phyloP scores from a whole-genome alignment of 2,113 vertebrate genomes.

The Ctenodactylus gundi region DNA sequence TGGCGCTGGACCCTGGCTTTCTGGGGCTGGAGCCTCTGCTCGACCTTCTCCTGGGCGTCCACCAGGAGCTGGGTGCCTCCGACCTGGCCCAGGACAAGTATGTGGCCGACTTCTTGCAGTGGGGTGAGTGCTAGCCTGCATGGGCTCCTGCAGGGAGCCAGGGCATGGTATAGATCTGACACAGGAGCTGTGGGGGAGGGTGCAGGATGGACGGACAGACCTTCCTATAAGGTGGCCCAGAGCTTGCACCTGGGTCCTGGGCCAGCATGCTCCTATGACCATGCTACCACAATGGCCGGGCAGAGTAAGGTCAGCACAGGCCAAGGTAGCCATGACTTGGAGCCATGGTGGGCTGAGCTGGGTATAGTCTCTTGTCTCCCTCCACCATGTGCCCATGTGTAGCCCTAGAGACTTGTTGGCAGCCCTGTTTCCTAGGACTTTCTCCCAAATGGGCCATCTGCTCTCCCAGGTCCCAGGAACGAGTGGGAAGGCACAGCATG shows the following conservation, averaged over 20 bases:
- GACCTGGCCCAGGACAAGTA: constrained; percentile 86
- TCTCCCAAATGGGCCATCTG: neutral
- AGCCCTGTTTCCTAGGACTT: neutral
- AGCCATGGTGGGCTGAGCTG: neutral
- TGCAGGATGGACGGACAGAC: neutral
- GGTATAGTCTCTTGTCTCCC: neutral
- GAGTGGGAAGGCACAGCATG: neutral
- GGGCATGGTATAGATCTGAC: too few relatives aligned
- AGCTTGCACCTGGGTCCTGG: neutral
- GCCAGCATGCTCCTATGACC: neutral
- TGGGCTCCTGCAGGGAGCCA: neutral
- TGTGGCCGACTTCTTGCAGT: constrained; percentile 87
- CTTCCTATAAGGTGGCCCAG: neutral
- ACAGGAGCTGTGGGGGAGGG: neutral
- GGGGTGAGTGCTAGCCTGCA: constrained; percentile 86
- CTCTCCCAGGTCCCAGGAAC: neutral
- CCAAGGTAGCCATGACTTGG: neutral
- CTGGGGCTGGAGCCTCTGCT: constrained; percentile 89
- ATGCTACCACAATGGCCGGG: neutral
- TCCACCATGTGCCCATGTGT: neutral
- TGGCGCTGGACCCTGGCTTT: constrained; percentile 71
- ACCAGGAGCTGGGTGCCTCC: constrained; percentile 88
- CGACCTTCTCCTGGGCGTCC: constrained; percentile 90
- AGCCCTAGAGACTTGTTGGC: neutral
- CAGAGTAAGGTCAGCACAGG: neutral